phyloP scores from a whole-genome alignment of 2,888 invertebrate species.

The Limnephilus auricula region DNA sequence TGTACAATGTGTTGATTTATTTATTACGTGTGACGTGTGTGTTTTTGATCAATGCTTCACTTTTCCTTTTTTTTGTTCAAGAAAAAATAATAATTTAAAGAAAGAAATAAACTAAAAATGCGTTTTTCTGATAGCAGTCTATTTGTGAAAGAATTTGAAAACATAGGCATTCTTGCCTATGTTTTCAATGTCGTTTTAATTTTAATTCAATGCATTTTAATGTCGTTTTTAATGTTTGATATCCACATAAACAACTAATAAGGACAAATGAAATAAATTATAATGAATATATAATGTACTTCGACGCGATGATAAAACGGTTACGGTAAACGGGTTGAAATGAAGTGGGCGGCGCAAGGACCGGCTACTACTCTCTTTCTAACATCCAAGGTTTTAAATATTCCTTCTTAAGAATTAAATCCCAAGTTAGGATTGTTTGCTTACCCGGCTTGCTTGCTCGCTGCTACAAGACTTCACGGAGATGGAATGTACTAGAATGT shows the following conservation, averaged over 20 bases:
- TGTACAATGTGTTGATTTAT: too few species aligned
- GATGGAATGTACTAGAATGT: neutral
- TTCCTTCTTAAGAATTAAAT: neutral
- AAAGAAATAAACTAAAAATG: too few species aligned
- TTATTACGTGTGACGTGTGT: too few species aligned
- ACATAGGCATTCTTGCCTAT: too few species aligned
- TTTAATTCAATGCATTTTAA: too few species aligned
- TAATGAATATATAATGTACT: neutral
- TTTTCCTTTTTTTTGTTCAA: too few species aligned
- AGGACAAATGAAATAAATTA: neutral
- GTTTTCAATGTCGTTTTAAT: too few species aligned
- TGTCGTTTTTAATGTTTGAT: neutral
- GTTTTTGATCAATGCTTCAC: too few species aligned
- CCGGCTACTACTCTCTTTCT: neutral
- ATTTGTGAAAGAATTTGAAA: too few species aligned
- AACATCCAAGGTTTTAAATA: neutral
- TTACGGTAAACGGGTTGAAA: neutral
- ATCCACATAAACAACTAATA: neutral
- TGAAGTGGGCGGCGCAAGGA: neutral
- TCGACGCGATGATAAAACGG: neutral
- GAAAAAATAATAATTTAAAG: too few species aligned
- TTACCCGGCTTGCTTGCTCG: neutral
- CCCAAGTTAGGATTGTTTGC: conserved; percentile 6
- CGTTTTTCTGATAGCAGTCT: too few species aligned
- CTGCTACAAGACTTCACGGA: neutral